Evolutionary conservation across 2,113 vertebrate genomes (phyloP).

Genomic region (Rhabdornis inornatus): DNA sequence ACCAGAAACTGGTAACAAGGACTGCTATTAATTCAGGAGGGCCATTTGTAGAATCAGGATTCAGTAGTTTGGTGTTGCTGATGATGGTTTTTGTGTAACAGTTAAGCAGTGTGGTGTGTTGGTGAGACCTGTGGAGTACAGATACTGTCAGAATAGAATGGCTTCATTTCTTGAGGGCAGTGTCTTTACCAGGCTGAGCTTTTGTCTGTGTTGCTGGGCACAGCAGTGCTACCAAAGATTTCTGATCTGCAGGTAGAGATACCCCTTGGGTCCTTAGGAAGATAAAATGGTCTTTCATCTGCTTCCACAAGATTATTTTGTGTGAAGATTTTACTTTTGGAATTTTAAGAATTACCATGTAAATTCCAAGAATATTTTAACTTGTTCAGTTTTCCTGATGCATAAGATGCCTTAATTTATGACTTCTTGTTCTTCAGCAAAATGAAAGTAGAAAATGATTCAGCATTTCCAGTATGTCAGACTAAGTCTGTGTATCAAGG

Average conservation of each 20-base stretch:
- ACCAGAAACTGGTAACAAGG: background rate
- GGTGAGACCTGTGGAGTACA: background rate
- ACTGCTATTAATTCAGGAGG: background rate
- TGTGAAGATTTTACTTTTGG: background rate
- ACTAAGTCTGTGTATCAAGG: background rate
- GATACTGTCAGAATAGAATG: background rate
- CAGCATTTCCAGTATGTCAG: background rate
- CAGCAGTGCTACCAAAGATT: background rate
- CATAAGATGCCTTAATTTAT: background rate
- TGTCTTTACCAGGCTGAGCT: background rate
- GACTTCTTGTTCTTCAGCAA: background rate
- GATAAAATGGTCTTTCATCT: background rate
- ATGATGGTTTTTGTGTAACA: background rate
- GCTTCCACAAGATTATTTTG: background rate
- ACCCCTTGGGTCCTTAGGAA: background rate
- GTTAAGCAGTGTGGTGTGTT: background rate
- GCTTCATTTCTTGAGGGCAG: background rate
- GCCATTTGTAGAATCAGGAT: background rate
- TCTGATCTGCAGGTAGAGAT: background rate
- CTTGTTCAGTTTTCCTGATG: background rate
- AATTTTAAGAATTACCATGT: background rate
- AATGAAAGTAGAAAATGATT: background rate
- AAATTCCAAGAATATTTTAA: background rate
- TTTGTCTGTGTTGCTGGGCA: background rate
- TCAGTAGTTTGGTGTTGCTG: background rate